A percentile compares a stretch with the other conserved stretches of the same genome.
Evolutionary conservation across 1,140 invertebrate genomes (phyloP).

Genomic region (Mylabris phalerata): DNA sequence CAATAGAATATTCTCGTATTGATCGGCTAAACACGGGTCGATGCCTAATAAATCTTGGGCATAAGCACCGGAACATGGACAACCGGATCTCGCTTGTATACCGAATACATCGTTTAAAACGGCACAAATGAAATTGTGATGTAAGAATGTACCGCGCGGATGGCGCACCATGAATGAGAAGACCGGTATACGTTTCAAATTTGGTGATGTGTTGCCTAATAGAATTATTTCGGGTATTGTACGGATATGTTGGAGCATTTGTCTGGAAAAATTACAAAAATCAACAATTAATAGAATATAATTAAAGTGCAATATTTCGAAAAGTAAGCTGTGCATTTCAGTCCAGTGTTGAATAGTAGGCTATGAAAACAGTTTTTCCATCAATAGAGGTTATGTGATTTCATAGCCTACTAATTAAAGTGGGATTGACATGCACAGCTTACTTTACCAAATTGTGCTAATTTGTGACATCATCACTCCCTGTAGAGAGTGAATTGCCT

Average conservation of each 20-base stretch:
- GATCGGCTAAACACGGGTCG: constrained; percentile 61
- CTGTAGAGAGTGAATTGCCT: too few species aligned
- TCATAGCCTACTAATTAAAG: too few species aligned
- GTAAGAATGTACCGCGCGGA: constrained; percentile 71
- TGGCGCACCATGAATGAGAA: constrained; percentile 84
- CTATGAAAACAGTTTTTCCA: too few species aligned
- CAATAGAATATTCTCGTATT: constrained; percentile 69
- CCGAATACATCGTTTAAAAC: constrained; percentile 89
- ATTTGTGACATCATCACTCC: too few species aligned
- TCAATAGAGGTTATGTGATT: too few species aligned
- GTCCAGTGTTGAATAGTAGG: too few species aligned
- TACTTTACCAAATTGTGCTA: too few species aligned
- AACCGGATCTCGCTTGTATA: constrained; percentile 81
- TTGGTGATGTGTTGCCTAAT: constrained; percentile 62
- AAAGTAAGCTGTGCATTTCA: too few species aligned
- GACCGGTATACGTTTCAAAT: constrained; percentile 64
- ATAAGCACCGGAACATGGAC: constrained; percentile 76
- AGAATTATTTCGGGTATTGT: constrained; percentile 73
- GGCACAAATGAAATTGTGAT: constrained; percentile 85
- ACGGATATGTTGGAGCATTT: constrained; percentile 64
- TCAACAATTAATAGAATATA: not conserved
- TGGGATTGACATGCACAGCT: too few species aligned
- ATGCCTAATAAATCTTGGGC: constrained; percentile 81
- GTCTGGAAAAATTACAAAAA: constrained; percentile 48
- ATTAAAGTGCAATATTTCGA: not conserved